phyloP scores from a whole-genome alignment of 2,888 invertebrate species.

The Prosopocoilus inquinatus region DNA sequence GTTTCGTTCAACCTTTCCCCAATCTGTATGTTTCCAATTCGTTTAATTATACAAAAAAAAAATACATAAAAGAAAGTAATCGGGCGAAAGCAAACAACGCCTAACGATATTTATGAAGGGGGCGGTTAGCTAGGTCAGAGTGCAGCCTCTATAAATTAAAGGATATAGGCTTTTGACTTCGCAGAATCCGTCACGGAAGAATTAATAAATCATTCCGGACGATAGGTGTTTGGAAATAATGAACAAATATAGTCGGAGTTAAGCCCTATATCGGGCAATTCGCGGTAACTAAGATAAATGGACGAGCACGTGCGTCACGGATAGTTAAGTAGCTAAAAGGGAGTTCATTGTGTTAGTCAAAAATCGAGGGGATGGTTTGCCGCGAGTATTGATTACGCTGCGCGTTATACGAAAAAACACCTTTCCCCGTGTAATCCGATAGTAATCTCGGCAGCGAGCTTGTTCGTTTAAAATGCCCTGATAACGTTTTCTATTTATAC shows the following conservation, averaged over 20 bases:
- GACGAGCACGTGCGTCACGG: slow-evolving; percentile 1
- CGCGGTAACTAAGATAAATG: slow-evolving; percentile 2
- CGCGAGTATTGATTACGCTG: too few species aligned
- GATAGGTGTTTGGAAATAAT: slow-evolving; percentile 5
- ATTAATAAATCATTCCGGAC: slow-evolving; percentile 3
- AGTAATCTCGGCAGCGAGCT: too few species aligned
- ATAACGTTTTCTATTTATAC: too few species aligned
- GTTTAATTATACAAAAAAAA: too few species aligned
- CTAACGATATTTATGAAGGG: neutral
- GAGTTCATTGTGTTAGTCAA: slow-evolving; percentile 3
- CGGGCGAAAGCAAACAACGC: too few species aligned
- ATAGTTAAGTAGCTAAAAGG: slow-evolving; percentile 1
- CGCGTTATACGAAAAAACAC: too few species aligned
- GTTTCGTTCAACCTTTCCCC: too few species aligned
- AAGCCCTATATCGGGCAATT: slow-evolving; percentile 3
- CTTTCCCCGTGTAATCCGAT: slow-evolving; percentile 1
- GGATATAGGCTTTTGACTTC: slow-evolving; percentile 1
- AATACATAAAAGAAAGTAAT: too few species aligned
- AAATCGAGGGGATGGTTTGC: neutral
- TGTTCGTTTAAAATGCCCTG: too few species aligned
- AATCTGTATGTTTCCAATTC: too few species aligned
- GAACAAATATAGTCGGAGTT: slow-evolving; percentile 4
- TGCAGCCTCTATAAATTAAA: slow-evolving; percentile 1
- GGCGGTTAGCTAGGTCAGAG: neutral
- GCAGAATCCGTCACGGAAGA: slow-evolving; percentile 2